A percentile compares a stretch with the other conserved stretches of the same genome.
These are phyloP conservation scores for Cyrtodaria siliqua DNA, from an alignment of 2,888 invertebrate species.

Conservation along the genomic window DNA sequence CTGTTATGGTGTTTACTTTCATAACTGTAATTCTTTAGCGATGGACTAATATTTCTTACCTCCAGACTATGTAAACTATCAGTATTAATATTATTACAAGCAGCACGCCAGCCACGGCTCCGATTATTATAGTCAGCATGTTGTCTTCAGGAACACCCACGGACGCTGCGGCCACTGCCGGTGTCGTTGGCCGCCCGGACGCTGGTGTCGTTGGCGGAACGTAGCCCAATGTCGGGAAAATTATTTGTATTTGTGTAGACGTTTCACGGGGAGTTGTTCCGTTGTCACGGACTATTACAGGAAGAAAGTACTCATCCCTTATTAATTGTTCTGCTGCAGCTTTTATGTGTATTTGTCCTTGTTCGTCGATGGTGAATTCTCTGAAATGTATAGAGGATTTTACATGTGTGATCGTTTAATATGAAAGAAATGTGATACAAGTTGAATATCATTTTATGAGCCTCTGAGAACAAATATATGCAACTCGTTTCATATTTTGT, in stretches of 20 bases:
- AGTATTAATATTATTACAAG: slow-evolving; percentile 69
- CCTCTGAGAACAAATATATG: too few species aligned
- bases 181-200: neutral
- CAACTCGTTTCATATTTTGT: too few species aligned
- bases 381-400: too few species aligned
- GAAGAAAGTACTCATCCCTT: slow-evolving; percentile 61
- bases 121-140: slow-evolving; percentile 63
- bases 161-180: neutral
- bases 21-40: too few species aligned
- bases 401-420: too few species aligned
- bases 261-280: slow-evolving; percentile 69
- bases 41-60: too few species aligned
- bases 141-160: slow-evolving; percentile 25
- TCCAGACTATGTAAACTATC: slow-evolving; percentile 68
- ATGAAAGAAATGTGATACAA: too few species aligned
- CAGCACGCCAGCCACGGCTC: slow-evolving; percentile 64
- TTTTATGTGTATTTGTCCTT: slow-evolving; percentile 66
- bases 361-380: slow-evolving; percentile 69
- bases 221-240: slow-evolving; percentile 64
- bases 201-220: slow-evolving; percentile 25
- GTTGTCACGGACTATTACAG: slow-evolving; percentile 71
- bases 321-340: slow-evolving; percentile 57
- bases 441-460: too few species aligned
- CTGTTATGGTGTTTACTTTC: too few species aligned
- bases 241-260: slow-evolving; percentile 65